phyloP scores from a whole-genome alignment of 2,113 vertebrate species.

The Corydoras sp. region DNA sequence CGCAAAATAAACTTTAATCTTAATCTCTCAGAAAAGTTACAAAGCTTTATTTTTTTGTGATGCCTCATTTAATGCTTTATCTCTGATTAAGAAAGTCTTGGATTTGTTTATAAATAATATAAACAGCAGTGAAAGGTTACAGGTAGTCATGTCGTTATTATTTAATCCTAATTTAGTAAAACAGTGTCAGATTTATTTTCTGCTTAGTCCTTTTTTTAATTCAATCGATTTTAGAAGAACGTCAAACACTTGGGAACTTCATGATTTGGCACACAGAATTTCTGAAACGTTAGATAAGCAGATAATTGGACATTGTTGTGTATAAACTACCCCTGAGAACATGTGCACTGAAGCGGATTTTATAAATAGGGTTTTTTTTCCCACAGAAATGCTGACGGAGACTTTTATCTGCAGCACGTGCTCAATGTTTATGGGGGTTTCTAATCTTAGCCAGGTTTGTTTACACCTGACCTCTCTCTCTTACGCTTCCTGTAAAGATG shows the following conservation, averaged over 20 bases:
- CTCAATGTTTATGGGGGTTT: background rate
- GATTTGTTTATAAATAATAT: too few species aligned
- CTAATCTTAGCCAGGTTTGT: constrained; percentile 3
- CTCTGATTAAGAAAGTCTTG: too few species aligned
- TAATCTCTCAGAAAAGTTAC: too few species aligned
- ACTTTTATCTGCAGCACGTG: background rate
- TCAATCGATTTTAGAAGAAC: background rate
- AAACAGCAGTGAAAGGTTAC: too few species aligned
- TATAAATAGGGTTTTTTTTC: constrained; percentile 10
- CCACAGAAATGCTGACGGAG: constrained; percentile 1
- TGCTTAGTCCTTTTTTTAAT: too few species aligned
- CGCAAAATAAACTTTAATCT: too few species aligned
- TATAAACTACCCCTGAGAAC: background rate
- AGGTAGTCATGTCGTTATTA: too few species aligned
- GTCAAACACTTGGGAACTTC: background rate
- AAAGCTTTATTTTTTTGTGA: too few species aligned
- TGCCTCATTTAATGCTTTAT: too few species aligned
- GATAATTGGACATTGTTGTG: background rate
- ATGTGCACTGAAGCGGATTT: background rate
- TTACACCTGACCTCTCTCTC: constrained; percentile 23
- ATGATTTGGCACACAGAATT: background rate
- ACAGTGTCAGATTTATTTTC: too few species aligned
- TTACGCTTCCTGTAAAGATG: constrained; percentile 6
- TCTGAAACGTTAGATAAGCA: too few species aligned
- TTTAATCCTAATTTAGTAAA: too few species aligned